Percentiles rank a stretch among this genome's conserved stretches.
Conservation (phyloP, 2,113 vertebrate species). For the Thinocorus orbignyianus region DNA sequence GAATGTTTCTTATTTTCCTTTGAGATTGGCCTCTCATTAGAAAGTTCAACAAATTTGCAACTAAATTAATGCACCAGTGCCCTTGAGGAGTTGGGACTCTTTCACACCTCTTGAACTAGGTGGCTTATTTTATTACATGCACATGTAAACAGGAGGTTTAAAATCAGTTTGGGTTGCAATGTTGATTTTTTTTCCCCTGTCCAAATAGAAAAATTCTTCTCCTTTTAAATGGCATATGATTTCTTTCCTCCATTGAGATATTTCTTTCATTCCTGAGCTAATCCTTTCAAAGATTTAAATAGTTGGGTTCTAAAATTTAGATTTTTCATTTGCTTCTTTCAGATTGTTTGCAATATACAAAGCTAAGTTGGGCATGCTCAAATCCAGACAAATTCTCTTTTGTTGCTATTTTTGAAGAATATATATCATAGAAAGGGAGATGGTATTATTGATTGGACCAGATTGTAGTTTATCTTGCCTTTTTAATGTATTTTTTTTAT, state of each 20-base stretch:
- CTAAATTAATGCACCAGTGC: neutral
- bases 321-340: neutral
- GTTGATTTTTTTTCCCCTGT: rapidly evolving
- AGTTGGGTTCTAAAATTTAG: neutral
- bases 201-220: neutral
- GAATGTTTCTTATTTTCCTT: neutral
- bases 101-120: neutral
- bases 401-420: neutral
- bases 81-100: neutral
- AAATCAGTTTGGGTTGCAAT: neutral
- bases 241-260: neutral
- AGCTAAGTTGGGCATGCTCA: neutral
- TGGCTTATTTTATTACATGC: neutral
- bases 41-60: neutral
- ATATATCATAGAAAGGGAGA: neutral
- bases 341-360: neutral
- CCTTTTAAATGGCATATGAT: neutral
- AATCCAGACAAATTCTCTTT: neutral
- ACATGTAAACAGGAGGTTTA: neutral
- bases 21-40: neutral
- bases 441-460: neutral
- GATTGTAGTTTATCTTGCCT: neutral
- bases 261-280: neutral
- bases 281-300: neutral
- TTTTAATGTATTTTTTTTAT: neutral